Percentiles rank a stretch among this genome's conserved stretches.
Evolutionary conservation across 1,140 invertebrate species (phyloP).

Genomic region (Gryllus bimaculatus): DNA sequence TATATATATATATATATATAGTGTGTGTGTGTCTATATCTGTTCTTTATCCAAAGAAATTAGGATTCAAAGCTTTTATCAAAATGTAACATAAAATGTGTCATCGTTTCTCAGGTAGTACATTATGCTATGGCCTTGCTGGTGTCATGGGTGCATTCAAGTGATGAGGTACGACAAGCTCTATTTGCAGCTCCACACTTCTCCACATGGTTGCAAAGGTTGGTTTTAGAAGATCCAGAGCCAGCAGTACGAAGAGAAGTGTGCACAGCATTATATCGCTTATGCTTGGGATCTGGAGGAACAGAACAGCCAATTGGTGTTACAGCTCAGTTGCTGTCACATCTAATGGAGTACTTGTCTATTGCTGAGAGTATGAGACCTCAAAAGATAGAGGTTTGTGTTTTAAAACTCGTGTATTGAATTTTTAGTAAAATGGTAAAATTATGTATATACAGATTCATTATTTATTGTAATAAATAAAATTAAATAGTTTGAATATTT

Average conservation of each 20-base stretch:
- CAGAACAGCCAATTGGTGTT: constrained; percentile 45
- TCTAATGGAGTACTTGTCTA: constrained; percentile 65
- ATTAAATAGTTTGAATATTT: background rate
- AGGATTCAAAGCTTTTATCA: no score
- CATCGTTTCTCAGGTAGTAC: constrained; percentile 44
- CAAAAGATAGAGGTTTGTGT: constrained; percentile 41
- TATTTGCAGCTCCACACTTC: constrained; percentile 57
- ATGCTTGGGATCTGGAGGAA: constrained; percentile 59
- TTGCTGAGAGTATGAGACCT: constrained; percentile 77
- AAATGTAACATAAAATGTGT: no score
- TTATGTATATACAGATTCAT: background rate
- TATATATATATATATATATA: no score
- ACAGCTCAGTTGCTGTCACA: constrained; percentile 70
- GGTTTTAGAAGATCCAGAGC: constrained; percentile 75
- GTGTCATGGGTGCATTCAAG: constrained; percentile 78
- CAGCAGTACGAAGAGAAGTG: constrained; percentile 74
- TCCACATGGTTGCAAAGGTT: constrained; percentile 63
- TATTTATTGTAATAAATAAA: background rate
- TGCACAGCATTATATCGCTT: constrained; percentile 80
- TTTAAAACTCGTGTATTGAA: background rate
- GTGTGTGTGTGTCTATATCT: no score
- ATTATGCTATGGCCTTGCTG: constrained; percentile 69
- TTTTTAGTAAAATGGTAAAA: background rate
- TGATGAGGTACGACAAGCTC: constrained; percentile 46
- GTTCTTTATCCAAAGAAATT: no score